Evolutionary conservation across 2,113 vertebrate species (phyloP).

Genomic region (Tragelaphus scriptus): DNA sequence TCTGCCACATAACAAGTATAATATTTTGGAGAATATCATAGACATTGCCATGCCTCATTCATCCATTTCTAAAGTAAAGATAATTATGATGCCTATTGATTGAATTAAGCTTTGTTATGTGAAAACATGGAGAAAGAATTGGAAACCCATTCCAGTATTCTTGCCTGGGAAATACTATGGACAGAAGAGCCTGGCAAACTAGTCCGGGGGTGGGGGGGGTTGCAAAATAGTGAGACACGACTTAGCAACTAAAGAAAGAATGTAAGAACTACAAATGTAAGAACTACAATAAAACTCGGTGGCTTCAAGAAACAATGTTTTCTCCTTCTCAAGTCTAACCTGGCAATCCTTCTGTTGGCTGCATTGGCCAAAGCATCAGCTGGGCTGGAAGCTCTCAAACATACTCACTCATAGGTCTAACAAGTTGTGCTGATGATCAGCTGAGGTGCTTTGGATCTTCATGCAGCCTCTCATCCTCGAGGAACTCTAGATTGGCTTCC

Average conservation of each 20-base stretch:
- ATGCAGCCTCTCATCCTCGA: not conserved
- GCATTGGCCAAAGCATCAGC: not conserved
- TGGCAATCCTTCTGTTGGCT: not conserved
- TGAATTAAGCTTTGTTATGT: not conserved
- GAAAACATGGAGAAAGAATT: not conserved
- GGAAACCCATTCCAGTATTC: not conserved
- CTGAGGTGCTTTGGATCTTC: not conserved
- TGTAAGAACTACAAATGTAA: not conserved
- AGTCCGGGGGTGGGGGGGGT: rapidly evolving
- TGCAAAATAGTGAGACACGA: not conserved
- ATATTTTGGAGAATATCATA: not conserved
- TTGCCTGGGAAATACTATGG: not conserved
- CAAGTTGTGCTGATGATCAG: not conserved
- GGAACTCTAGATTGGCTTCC: not conserved
- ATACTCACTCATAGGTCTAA: not conserved
- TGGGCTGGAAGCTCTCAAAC: not conserved
- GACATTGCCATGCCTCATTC: not conserved
- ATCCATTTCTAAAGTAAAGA: not conserved
- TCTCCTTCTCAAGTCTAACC: not conserved
- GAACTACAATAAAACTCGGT: not conserved
- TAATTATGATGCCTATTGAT: not conserved
- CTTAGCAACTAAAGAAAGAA: not conserved
- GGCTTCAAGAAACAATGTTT: not conserved
- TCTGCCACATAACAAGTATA: not conserved
- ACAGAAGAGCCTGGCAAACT: not conserved